phyloP scores from a whole-genome alignment of 2,888 invertebrate genomes.

The Synanthedon tipuliformis region DNA sequence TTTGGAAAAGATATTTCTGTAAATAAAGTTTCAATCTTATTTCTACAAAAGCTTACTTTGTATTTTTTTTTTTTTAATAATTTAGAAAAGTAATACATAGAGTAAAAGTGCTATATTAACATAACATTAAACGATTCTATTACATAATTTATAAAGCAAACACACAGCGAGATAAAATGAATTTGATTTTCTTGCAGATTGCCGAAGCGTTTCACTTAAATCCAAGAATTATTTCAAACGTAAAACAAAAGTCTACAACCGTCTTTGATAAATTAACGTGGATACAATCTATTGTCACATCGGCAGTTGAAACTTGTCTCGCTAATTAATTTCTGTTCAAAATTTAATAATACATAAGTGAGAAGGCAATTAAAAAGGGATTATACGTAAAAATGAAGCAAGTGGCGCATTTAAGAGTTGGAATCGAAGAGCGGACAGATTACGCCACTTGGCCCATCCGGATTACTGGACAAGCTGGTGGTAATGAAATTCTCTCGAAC shows the following conservation, averaged over 20 bases:
- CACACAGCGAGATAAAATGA: too few relatives aligned
- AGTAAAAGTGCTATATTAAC: too few relatives aligned
- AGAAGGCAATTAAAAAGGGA: slow-evolving; percentile 64
- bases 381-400: slow-evolving; percentile 62
- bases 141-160: too few relatives aligned
- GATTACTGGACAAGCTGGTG: slow-evolving; percentile 62
- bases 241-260: slow-evolving; percentile 33
- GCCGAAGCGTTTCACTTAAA: slow-evolving; percentile 9
- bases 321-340: slow-evolving; percentile 56
- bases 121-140: too few relatives aligned
- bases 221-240: slow-evolving; percentile 38
- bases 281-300: slow-evolving; percentile 59
- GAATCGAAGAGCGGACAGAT: slow-evolving; percentile 59
- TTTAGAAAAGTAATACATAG: too few relatives aligned
- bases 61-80: too few relatives aligned
- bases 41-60: too few relatives aligned
- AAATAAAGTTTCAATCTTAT: too few relatives aligned
- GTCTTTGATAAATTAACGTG: slow-evolving; percentile 55
- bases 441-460: slow-evolving; percentile 53
- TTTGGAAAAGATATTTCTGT: too few relatives aligned
- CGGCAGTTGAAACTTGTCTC: slow-evolving; percentile 47
- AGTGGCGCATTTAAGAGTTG: slow-evolving; percentile 56
- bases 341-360: slow-evolving; percentile 48
- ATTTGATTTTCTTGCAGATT: background rate
- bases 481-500: slow-evolving; percentile 66